A percentile compares a stretch with the other conserved stretches of the same genome.
Conservation (phyloP, 2,113 vertebrate genomes). For the Antechinus flavipes region DNA sequence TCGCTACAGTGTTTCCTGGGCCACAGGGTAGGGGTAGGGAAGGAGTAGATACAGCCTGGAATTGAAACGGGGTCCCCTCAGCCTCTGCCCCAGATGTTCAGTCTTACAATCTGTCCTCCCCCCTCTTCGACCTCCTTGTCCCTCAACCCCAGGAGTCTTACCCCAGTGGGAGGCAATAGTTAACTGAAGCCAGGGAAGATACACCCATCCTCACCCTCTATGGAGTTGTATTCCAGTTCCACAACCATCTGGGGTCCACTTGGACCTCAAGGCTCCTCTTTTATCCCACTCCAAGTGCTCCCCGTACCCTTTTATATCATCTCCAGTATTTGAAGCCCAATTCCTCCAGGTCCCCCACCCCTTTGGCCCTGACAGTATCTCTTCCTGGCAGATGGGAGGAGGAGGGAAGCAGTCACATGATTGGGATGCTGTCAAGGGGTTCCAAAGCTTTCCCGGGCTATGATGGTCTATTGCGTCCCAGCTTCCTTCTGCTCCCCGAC, state of each 20-base stretch:
- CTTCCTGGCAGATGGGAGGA: not conserved
- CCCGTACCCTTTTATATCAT: not conserved
- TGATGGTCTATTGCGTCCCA: not conserved
- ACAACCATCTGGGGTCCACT: not conserved
- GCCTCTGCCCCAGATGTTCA: not conserved
- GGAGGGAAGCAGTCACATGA: not conserved
- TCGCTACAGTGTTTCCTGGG: slow-evolving; percentile 71
- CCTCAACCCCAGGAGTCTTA: not conserved
- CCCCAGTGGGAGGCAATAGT: not conserved
- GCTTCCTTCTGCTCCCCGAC: not conserved
- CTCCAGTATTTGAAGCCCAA: not conserved
- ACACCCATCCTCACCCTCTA: not conserved
- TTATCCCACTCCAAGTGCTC: not conserved
- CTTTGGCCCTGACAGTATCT: not conserved
- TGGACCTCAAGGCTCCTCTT: not conserved
- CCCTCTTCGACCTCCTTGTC: not conserved
- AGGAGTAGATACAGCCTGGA: not conserved
- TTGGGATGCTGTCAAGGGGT: not conserved
- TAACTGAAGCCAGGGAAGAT: not conserved
- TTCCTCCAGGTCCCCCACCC: not conserved
- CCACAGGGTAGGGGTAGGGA: slow-evolving; percentile 17
- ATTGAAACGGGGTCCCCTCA: not conserved
- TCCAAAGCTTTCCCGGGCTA: not conserved
- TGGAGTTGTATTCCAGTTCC: not conserved
- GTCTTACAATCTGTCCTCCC: not conserved